phyloP scores from a whole-genome alignment of 2,797 vertebrate species.

The Syncerus caffer region DNA sequence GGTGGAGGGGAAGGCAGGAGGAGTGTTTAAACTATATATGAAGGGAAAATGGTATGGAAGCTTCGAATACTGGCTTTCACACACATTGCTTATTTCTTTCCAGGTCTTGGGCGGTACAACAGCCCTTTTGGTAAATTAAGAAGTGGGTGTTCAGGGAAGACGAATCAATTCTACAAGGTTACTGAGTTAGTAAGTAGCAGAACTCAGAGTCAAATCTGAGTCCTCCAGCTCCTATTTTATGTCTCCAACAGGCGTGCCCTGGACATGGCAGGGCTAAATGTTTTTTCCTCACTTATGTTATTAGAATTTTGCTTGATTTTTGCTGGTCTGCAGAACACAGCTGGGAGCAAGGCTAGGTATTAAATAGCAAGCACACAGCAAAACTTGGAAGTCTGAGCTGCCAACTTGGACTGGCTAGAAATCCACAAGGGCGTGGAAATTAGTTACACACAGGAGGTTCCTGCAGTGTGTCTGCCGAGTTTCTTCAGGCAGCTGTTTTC shows the following conservation, averaged over 20 bases:
- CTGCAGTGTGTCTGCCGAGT: not conserved
- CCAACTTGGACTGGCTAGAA: constrained; percentile 15
- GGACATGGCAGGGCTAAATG: rapidly evolving
- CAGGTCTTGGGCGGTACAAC: not conserved
- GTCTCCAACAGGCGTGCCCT: rapidly evolving
- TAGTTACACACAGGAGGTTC: not conserved
- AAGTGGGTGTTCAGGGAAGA: not conserved
- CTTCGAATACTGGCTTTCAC: no score
- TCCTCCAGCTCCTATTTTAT: rapidly evolving
- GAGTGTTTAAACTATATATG: not conserved
- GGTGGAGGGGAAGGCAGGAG: not conserved
- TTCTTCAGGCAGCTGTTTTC: constrained; percentile 2
- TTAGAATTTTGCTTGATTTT: not conserved
- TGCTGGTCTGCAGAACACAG: not conserved
- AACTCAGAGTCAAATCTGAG: not conserved
- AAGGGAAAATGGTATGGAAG: rapidly evolving
- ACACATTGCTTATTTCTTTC: rapidly evolving
- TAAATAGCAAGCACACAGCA: not conserved
- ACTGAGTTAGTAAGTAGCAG: not conserved
- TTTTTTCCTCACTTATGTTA: not conserved
- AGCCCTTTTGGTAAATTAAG: not conserved
- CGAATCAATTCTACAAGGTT: not conserved
- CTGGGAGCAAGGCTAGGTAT: not conserved
- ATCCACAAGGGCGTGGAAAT: constrained; percentile 9
- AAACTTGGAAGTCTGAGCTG: not conserved